phyloP scores from a whole-genome alignment of 2,113 vertebrate genomes.

The Oncorhynchus clarkii region DNA sequence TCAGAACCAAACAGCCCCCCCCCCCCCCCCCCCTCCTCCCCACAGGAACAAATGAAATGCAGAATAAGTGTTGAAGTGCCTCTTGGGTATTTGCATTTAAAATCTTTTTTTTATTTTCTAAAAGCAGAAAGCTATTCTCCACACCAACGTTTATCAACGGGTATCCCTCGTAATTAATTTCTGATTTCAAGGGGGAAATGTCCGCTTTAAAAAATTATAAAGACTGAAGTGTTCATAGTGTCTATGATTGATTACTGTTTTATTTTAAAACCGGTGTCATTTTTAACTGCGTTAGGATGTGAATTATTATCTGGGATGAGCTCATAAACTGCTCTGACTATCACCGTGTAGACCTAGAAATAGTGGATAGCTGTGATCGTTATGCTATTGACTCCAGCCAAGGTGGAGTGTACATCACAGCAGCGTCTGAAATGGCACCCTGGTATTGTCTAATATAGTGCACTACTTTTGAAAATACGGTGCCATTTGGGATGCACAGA shows the following conservation, averaged over 20 bases:
- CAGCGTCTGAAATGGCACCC: too few species aligned
- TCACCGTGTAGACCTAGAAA: neutral
- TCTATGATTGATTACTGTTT: constrained; percentile 42
- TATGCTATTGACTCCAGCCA: too few species aligned
- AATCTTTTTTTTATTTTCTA: constrained; percentile 43
- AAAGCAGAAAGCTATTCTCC: constrained; percentile 34
- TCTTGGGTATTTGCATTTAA: constrained; percentile 66
- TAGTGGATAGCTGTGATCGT: neutral
- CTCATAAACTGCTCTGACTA: constrained; percentile 45
- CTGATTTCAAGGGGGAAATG: constrained; percentile 49
- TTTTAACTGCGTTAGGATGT: constrained; percentile 47
- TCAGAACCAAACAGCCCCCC: constrained; percentile 35
- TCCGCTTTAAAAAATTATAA: constrained; percentile 39
- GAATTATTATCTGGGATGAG: constrained; percentile 48
- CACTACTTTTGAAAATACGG: too few species aligned
- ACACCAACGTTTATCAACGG: constrained; percentile 44
- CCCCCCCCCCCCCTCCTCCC: neutral
- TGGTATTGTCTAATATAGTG: too few species aligned
- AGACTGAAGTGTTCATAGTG: constrained; percentile 42
- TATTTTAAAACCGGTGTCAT: constrained; percentile 24
- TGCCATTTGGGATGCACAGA: too few species aligned
- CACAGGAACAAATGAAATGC: constrained; percentile 52
- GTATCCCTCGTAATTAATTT: constrained; percentile 39
- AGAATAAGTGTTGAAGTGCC: constrained; percentile 49
- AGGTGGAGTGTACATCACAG: too few species aligned